Evolutionary conservation across 2,113 vertebrate species (phyloP).

Genomic region (Fregetta grallaria): DNA sequence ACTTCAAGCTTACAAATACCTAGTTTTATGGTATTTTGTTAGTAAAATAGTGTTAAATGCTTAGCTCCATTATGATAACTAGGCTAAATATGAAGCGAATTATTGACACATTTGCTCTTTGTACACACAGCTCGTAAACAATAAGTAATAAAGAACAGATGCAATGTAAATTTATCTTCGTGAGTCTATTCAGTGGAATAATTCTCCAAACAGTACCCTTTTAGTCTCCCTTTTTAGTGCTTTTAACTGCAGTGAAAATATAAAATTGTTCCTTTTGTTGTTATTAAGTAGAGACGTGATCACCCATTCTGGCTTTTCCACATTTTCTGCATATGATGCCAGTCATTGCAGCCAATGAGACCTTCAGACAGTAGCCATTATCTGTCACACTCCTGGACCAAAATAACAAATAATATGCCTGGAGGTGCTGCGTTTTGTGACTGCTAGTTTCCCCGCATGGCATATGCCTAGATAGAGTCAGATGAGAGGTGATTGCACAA

Average conservation of each 20-base stretch:
- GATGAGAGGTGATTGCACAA: conserved; percentile 77
- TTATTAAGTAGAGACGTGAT: conserved; percentile 2
- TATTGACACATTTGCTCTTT: conserved; percentile 28
- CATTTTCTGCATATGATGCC: conserved; percentile 53
- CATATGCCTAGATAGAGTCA: conserved; percentile 70
- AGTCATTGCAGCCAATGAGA: conserved; percentile 50
- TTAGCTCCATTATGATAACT: neutral
- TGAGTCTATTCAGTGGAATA: conserved; percentile 20
- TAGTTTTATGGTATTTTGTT: neutral
- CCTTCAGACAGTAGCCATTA: conserved; percentile 65
- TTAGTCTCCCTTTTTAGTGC: neutral
- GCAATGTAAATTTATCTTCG: neutral
- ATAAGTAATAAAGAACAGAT: conserved; percentile 56
- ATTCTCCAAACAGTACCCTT: conserved; percentile 34
- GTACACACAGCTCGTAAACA: conserved; percentile 17
- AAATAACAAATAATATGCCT: conserved; percentile 79
- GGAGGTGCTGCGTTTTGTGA: conserved; percentile 66
- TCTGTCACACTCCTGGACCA: conserved; percentile 66
- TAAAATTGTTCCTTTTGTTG: neutral
- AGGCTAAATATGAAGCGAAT: conserved; percentile 15
- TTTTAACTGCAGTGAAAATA: conserved; percentile 43
- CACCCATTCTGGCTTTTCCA: neutral
- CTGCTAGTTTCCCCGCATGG: conserved; percentile 67
- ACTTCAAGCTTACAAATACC: neutral
- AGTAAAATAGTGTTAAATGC: neutral